Evolutionary conservation across 1,140 invertebrate species (phyloP), one percentile per base, ranked within the genome.

Genomic region (Scaptomyza graminum): DNA sequence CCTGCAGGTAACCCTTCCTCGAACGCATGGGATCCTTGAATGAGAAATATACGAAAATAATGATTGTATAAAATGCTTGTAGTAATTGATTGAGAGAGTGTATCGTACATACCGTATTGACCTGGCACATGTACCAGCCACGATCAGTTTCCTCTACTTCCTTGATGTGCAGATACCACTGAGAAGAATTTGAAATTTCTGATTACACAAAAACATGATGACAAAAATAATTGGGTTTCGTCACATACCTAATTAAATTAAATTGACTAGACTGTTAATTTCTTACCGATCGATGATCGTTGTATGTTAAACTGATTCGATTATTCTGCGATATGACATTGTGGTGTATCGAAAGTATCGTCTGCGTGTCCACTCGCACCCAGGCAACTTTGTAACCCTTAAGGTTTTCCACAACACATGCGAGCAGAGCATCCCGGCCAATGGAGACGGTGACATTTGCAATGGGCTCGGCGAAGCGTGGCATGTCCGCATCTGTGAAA

Each of bases 331-430:
- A 97, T 74, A 97, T 97, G 44, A 98, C 96, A 84, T 96, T 95
- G 91, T 96, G 95, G 87, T 97, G 97, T 78, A 98, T 97, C 22
- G 96, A 97, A 28, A 98, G 92, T 75, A 97, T 97, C 3, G 97
- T 97, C 92, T 98, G 97, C 1, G 97, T 98, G 84, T 98, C 97
- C 28, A 98, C 96, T 34, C 96, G 93, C 4, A 98, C 96, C 96
- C 97, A 98, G 61, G 97, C 97, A 70, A 98, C 97, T 95, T 97
- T 97, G 92, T 97, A 98, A 74, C 94, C 94, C 78, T 95, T 95
- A 25, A 99, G 94, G 92, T 97, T 97, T 91, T 98, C 96, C 22
- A 99, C 97, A 60, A 98, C 96, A 90, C 98, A 99, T n/a, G 97
- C 96, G 34, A 99, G 93, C 1, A 98, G 93, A 11, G 97, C 97